A percentile compares a stretch with the other conserved stretches of the same genome.
Evolutionary conservation across 1,140 invertebrate genomes (phyloP).

Genomic region (Periplaneta americana): DNA sequence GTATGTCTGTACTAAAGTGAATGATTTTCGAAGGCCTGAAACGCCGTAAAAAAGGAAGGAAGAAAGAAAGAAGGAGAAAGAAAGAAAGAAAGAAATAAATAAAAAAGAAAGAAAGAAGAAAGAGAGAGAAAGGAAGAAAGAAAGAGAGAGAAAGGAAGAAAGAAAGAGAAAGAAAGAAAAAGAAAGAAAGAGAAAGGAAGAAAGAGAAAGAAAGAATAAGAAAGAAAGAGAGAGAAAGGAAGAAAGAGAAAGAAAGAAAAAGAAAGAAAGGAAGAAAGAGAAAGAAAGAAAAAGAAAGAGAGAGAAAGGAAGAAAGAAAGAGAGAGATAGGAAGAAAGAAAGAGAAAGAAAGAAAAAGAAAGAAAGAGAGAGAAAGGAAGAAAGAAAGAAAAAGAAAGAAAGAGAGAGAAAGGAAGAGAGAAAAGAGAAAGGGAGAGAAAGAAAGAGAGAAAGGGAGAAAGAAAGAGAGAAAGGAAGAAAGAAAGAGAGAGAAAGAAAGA

Average conservation of each 20-base stretch:
- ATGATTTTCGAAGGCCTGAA: too few relatives aligned
- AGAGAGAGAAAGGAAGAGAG: neutral
- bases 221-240: constrained; percentile 2
- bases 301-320: neutral
- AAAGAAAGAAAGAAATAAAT: too few relatives aligned
- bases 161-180: neutral
- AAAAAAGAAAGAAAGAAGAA: constrained; percentile 1
- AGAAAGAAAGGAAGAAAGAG: constrained; percentile 10
- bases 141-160: neutral
- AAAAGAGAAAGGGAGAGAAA: constrained; percentile 12
- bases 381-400: neutral
- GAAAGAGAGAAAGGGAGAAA: constrained; percentile 9
- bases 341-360: constrained; percentile 6
- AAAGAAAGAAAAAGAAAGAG: constrained; percentile 8
- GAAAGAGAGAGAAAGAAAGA: constrained; percentile 13
- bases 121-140: constrained; percentile 1
- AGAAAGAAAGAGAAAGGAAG: neutral
- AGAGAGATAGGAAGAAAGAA: too few relatives aligned
- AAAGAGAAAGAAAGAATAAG: neutral
- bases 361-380: constrained; percentile 1
- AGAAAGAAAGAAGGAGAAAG: neutral
- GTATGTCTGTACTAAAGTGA: too few relatives aligned
- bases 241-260: constrained; percentile 3
- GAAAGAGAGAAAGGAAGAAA: constrained; percentile 15
- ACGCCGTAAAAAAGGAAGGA: neutral